Percentiles rank a stretch among this genome's conserved stretches.
These are phyloP conservation scores for Melanostigma gelatinosum DNA, from an alignment of 2,113 vertebrate species.

Conservation along the genomic window DNA sequence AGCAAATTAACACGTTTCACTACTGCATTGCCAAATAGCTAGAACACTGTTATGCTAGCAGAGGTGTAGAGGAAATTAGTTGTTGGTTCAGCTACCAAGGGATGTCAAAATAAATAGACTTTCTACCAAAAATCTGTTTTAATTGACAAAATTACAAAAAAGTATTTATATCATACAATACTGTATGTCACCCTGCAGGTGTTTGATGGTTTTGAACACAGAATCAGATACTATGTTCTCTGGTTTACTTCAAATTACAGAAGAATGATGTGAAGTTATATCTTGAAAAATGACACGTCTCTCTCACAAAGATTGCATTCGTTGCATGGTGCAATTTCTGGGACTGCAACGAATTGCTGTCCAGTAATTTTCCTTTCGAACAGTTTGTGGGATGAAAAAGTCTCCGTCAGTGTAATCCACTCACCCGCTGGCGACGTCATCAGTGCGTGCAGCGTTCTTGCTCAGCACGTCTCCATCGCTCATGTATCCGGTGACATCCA, in stretches of 20 bases:
- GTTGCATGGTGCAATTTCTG: not conserved
- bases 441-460: constrained; percentile 90
- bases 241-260: not conserved
- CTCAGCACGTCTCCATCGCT: constrained; percentile 95
- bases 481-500: constrained; percentile 96
- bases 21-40: not conserved
- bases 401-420: constrained; percentile 47
- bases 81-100: not conserved
- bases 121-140: not conserved
- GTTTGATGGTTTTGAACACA: not conserved
- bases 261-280: too few relatives aligned
- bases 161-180: not conserved
- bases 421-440: constrained; percentile 95
- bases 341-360: not conserved
- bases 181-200: not conserved
- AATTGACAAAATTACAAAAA: not conserved
- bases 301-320: not conserved
- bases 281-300: not conserved
- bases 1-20: not conserved
- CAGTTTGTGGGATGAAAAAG: not conserved
- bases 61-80: not conserved
- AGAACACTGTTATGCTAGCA: not conserved
- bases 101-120: not conserved
- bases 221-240: not conserved
- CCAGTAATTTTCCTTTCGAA: not conserved